Base-by-base conservation (phyloP, 2,888 invertebrate genomes). In the Auanema freiburgensis region DNA sequence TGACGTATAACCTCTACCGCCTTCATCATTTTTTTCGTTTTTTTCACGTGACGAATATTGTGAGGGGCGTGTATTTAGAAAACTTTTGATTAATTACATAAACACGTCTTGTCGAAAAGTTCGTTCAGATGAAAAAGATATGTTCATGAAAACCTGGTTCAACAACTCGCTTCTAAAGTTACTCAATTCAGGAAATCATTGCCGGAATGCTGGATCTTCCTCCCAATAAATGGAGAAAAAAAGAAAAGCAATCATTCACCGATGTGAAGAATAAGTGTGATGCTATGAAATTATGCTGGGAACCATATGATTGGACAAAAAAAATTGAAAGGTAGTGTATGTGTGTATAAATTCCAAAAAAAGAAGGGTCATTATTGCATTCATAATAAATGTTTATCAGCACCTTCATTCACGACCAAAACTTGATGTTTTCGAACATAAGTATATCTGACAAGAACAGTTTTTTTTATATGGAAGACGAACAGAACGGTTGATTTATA, bases 151-250 rank as follows among this genome's bases (percentile, higher is more conserved):
- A 33, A 33, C 33, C 33, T 33, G 33, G 33, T 33, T 8, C 4
- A 21, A 52, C 4, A 8, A 1, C 52, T 21, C 33, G 33, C 40
- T 61, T 69, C 33, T 33, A 33, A 33, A 33, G 33, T 33, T 33
- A 33, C 33, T 33, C 8, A 33, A 33, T 33, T 10, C 72, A 87
- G 87, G 94, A 96, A 89, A 90, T 96, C 16, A 90, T 98, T 82
- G 95, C 92, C 21, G 96, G 96, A 1, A 92, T 98, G 88, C 85
- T 97, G 74, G 92, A 96, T 84, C 86, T 94, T 65, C 91, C 93
- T 82, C 78, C 80, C 65, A 88, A 87, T 59, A 84, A 89, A 66
- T 97, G 95, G 95, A 89, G 92, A 55, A 92, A 91, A 81, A 91
- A 91, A 1, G 88, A 88, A 75, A 88, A 86, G 66, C 91, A 92